phyloP scores from a whole-genome alignment of 2,888 invertebrate species.

The Omphaloscelis lunosa region DNA sequence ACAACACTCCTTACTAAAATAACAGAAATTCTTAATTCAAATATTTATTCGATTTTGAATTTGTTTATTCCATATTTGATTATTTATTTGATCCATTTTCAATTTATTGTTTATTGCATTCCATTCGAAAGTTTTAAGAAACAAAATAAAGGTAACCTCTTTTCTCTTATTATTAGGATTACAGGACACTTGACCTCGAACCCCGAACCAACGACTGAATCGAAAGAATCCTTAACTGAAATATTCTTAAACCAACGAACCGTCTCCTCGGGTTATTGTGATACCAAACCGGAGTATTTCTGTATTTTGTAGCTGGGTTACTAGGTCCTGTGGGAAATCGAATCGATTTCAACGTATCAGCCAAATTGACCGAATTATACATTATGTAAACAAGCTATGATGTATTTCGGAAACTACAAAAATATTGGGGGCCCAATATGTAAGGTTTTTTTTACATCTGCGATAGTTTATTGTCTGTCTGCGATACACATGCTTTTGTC shows the following conservation, averaged over 20 bases:
- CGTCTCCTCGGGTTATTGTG: constrained; percentile 30
- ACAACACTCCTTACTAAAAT: not conserved
- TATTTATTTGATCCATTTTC: not conserved
- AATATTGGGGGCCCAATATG: not conserved
- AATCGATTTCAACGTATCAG: constrained; percentile 35
- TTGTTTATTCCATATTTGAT: not conserved
- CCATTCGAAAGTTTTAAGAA: not conserved
- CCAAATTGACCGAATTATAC: constrained; percentile 23
- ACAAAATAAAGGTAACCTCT: constrained; percentile 5
- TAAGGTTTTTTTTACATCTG: not conserved
- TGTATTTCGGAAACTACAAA: constrained; percentile 6
- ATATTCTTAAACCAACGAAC: constrained; percentile 46
- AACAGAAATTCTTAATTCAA: not conserved
- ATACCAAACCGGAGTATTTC: constrained; percentile 20
- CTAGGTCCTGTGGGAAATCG: constrained; percentile 46
- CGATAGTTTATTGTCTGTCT: too few relatives aligned
- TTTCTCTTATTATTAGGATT: constrained; percentile 6
- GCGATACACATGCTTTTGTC: too few relatives aligned
- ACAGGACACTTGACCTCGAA: constrained; percentile 23
- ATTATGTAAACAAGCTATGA: constrained; percentile 34
- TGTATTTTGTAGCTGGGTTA: constrained; percentile 1
- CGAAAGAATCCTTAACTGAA: constrained; percentile 36
- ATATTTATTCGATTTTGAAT: not conserved
- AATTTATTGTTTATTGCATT: not conserved
- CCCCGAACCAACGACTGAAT: constrained; percentile 24